phyloP scores from a whole-genome alignment of 2,113 vertebrate species.

The Leucoraja erinaceus region DNA sequence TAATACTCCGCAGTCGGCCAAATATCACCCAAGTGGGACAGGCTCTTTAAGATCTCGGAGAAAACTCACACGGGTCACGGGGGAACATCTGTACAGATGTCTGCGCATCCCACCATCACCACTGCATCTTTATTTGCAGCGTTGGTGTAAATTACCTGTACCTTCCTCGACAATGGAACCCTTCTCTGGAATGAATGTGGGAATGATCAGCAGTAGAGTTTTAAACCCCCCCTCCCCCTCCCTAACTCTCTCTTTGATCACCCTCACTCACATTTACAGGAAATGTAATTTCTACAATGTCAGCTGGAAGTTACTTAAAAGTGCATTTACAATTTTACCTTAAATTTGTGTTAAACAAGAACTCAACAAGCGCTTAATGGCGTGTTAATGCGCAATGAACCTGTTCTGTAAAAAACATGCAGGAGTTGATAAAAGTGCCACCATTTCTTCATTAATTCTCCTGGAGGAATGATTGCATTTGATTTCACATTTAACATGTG shows the following conservation, averaged over 20 bases:
- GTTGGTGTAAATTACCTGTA: not conserved
- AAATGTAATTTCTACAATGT: not conserved
- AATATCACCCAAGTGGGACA: too few relatives aligned
- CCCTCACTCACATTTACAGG: not conserved
- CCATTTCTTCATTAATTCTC: not conserved
- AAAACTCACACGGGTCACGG: too few relatives aligned
- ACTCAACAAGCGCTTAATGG: not conserved
- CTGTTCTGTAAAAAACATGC: not conserved
- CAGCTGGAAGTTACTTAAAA: not conserved
- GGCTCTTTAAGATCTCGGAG: too few relatives aligned
- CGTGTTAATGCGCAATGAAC: not conserved
- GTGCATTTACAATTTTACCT: not conserved
- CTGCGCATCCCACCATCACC: too few relatives aligned
- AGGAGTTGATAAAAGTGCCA: not conserved
- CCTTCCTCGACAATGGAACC: not conserved
- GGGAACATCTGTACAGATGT: too few relatives aligned
- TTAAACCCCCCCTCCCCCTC: not conserved
- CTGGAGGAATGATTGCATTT: not conserved
- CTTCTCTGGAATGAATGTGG: not conserved
- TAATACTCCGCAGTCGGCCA: too few relatives aligned
- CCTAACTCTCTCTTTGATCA: not conserved
- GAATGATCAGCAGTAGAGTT: not conserved
- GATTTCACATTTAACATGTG: not conserved
- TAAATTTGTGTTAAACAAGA: conserved; percentile 18
- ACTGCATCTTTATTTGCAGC: not conserved